Percentiles rank a stretch among this genome's conserved stretches.
Evolutionary conservation across 2,113 vertebrate genomes (phyloP).

Genomic region (Ornithorhynchus anatinus): DNA sequence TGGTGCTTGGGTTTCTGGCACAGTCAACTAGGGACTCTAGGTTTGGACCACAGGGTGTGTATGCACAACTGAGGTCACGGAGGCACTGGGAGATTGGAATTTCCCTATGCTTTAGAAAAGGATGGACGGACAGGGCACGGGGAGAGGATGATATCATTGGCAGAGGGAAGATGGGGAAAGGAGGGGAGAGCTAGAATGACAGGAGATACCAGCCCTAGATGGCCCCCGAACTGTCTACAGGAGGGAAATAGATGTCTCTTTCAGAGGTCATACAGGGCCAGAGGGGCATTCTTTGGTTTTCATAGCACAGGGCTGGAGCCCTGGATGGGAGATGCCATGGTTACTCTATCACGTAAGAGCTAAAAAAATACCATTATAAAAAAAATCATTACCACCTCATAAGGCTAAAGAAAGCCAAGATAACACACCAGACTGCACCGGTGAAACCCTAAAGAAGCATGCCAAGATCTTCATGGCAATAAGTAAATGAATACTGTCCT

Average conservation of each 20-base stretch:
- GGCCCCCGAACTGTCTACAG: background rate
- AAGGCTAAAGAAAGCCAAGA: too few species aligned
- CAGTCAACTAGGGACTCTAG: background rate
- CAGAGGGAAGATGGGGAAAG: too few species aligned
- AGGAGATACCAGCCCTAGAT: background rate
- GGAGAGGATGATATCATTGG: background rate
- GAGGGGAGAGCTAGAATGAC: background rate
- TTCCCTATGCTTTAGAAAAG: conserved; percentile 1
- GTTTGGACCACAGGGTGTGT: background rate
- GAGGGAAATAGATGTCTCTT: background rate
- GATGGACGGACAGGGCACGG: background rate
- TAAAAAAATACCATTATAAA: too few species aligned
- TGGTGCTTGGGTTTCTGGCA: conserved; percentile 29
- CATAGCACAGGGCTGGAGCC: too few species aligned
- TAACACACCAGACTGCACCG: too few species aligned
- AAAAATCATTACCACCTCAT: too few species aligned
- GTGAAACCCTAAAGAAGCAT: too few species aligned
- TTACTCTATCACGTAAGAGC: too few species aligned
- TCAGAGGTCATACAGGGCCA: background rate
- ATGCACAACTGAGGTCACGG: conserved; percentile 6
- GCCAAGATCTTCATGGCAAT: too few species aligned
- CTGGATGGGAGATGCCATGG: too few species aligned
- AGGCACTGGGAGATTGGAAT: background rate
- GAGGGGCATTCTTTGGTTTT: background rate
- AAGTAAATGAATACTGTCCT: too few species aligned